Conservation (phyloP, 2,113 vertebrate species). For the Eulacestoma nigropectus region DNA sequence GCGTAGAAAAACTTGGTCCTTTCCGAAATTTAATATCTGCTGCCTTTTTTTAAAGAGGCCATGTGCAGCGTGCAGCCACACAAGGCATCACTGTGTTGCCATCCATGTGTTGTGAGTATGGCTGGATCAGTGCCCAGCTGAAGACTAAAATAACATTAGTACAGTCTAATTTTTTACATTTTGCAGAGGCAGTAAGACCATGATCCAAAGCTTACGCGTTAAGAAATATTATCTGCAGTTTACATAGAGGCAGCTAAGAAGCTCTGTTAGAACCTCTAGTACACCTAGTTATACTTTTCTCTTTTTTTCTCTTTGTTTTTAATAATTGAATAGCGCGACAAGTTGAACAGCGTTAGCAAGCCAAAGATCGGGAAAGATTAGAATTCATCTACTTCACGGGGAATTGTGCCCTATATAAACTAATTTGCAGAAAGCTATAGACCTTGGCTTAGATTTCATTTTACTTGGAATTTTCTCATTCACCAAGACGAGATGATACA, state of each 20-base stretch:
- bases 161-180: neutral
- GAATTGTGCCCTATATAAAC: neutral
- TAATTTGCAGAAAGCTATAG: neutral
- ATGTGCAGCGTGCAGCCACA: rapidly evolving
- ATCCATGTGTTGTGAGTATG: rapidly evolving
- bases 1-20: neutral
- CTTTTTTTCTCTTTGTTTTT: too few relatives aligned
- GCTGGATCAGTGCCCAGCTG: neutral
- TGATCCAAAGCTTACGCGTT: neutral
- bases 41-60: neutral
- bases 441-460: neutral
- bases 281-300: neutral
- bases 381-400: neutral
- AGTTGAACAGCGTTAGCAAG: neutral
- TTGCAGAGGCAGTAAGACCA: neutral
- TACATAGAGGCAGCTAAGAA: neutral
- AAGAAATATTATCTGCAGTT: neutral
- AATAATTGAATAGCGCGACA: too few relatives aligned
- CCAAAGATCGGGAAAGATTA: neutral
- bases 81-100: neutral
- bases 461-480: neutral
- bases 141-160: neutral
- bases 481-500: neutral
- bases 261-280: neutral
- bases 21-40: neutral